These are phyloP conservation scores for Paratilapia polleni DNA, from an alignment of 2,113 vertebrate species.

Conservation along the genomic window DNA sequence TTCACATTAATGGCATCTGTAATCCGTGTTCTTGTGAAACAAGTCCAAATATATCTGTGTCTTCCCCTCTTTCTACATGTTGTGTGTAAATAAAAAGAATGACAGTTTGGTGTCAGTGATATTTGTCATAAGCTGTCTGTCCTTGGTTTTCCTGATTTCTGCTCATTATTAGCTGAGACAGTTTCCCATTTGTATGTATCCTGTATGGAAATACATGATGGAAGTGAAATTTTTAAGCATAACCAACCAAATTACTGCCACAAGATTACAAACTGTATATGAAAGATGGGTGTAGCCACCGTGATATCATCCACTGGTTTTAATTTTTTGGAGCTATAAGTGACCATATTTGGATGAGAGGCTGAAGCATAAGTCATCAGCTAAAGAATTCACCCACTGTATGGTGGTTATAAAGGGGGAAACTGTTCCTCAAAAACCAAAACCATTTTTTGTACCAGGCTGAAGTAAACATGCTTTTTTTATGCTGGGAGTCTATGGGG, in stretches of 20 bases:
- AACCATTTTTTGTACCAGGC: too few species aligned
- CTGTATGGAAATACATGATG: neutral
- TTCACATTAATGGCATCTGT: conserved; percentile 16
- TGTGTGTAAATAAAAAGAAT: conserved; percentile 51
- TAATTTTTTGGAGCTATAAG: neutral
- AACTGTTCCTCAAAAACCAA: too few species aligned
- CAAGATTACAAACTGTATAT: neutral
- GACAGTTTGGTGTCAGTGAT: neutral
- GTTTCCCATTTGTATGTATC: neutral
- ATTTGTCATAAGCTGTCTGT: neutral
- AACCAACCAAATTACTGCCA: neutral
- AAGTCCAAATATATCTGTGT: conserved; percentile 4
- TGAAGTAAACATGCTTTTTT: neutral
- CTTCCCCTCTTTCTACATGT: neutral
- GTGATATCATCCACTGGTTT: neutral
- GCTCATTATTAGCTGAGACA: neutral
- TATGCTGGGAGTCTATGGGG: neutral
- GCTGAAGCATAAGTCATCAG: too few species aligned
- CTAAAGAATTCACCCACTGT: too few species aligned
- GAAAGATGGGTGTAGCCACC: neutral
- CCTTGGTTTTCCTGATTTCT: neutral
- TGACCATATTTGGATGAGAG: too few species aligned
- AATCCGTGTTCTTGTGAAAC: conserved; percentile 46
- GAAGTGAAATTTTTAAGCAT: neutral
- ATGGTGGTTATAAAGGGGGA: too few species aligned